A percentile compares a stretch with the other conserved stretches of the same genome.
These are phyloP conservation scores for Cepaea hortensis DNA, from an alignment of 2,888 invertebrate species.

Conservation along the genomic window DNA sequence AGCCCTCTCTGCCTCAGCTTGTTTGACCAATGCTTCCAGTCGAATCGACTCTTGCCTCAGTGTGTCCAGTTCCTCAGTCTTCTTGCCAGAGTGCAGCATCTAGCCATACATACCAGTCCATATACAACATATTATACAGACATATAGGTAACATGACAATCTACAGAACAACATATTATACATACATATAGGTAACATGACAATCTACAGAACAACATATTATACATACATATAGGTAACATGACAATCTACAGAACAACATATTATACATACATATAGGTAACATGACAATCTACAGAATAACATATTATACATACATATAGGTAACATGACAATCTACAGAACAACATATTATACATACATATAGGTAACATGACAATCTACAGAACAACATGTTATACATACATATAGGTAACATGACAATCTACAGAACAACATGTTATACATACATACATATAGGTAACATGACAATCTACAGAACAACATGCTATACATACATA, in stretches of 20 bases:
- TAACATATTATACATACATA: too few relatives aligned
- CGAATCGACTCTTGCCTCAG: neutral
- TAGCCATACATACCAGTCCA: neutral
- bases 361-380: too few relatives aligned
- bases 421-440: too few relatives aligned
- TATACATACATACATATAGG: too few relatives aligned
- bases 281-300: too few relatives aligned
- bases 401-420: too few relatives aligned
- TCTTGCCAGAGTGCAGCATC: conserved; percentile 26
- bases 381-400: too few relatives aligned
- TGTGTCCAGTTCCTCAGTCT: conserved; percentile 18
- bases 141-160: neutral
- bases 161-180: too few relatives aligned
- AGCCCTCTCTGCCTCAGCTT: neutral
- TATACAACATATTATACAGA: neutral
- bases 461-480: too few relatives aligned
- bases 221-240: neutral
- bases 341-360: too few relatives aligned
- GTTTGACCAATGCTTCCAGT: neutral
- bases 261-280: neutral
- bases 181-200: neutral
- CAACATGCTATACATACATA: too few relatives aligned
- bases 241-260: neutral
- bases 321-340: too few relatives aligned
- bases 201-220: neutral